Base-by-base conservation (phyloP, 2,113 vertebrate species). In the Hippocampus mohnikei region DNA sequence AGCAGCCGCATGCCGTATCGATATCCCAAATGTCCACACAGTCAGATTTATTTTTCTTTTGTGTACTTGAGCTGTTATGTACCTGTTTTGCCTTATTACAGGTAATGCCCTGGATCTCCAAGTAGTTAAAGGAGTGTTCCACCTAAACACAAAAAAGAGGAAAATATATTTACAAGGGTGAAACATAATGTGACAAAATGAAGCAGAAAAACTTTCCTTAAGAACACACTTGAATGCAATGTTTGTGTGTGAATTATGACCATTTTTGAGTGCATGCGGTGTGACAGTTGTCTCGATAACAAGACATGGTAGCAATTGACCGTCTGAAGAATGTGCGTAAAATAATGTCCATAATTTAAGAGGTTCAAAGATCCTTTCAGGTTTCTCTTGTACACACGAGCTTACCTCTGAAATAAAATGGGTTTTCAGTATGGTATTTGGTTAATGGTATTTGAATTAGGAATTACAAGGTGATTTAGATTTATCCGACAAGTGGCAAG, bases 31-130 rank as follows among this genome's bases (percentile, higher is more conserved):
- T 46, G 6, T 46, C 12, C 15, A 10, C 15, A 61, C 42, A 46
- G 12, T 65, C 18, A 5, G 33, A 20, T 3, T 25, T 25, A 8
- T 27, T 65, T 44, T 23, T 44, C n/a, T 44, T 42, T 42, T 65
- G 27, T 60, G 58, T 60, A 60, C 58, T 44, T 64, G 37, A n/a
- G 7, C 33, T 16, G 6, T 41, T 59, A 7, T 40, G 88, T 90
- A 98, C 97, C 94, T 98, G 96, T 69, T 94, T 92, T 0, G 96
- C 94, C 84, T 95, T 98, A 93, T 85, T 95, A 85, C 95, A 96
- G 60, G 89, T 83, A 69, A 98, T 91, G n/a, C 96, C 95, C 71
- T 97, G 95, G 84, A 98, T 96, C 92, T 98, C 97, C 93, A 98
- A 84, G 83, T 98, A 98, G 91, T 95, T 98, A 89, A 98, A 95